A percentile compares a stretch with the other conserved stretches of the same genome.
These are phyloP conservation scores for Oligia latruncula DNA, from an alignment of 2,888 invertebrate species.

Conservation along the genomic window DNA sequence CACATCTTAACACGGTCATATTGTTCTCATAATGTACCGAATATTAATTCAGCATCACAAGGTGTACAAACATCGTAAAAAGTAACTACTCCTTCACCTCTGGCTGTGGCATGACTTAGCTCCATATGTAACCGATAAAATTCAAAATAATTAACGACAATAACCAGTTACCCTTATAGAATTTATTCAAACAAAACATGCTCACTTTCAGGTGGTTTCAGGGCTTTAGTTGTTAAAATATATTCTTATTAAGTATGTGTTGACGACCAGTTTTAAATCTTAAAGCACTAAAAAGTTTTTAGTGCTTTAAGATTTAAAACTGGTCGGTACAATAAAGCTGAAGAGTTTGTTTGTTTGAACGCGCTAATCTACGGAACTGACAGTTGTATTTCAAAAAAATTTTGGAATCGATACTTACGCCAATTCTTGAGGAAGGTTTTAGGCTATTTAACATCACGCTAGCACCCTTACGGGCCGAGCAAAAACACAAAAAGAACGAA, in stretches of 20 bases:
- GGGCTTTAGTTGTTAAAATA: slow-evolving; percentile 19
- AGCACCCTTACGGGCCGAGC: not conserved
- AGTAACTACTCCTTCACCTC: slow-evolving; percentile 57
- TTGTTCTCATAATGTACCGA: slow-evolving; percentile 59
- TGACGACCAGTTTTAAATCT: not conserved
- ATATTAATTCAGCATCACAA: slow-evolving; percentile 71
- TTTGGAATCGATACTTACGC: not conserved
- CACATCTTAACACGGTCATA: slow-evolving; percentile 29
- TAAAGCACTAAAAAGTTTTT: not conserved
- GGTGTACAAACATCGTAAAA: slow-evolving; percentile 85
- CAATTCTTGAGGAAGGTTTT: not conserved
- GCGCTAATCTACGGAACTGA: not conserved
- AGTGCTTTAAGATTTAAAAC: not conserved
- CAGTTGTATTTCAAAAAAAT: not conserved
- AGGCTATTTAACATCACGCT: not conserved
- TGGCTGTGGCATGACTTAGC: slow-evolving; percentile 68
- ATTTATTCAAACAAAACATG: slow-evolving; percentile 64
- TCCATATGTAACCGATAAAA: slow-evolving; percentile 82
- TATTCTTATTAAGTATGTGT: slow-evolving; percentile 1
- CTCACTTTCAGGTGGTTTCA: slow-evolving; percentile 27
- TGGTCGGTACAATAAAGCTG: not conserved
- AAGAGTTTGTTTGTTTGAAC: not conserved
- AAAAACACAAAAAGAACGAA: not conserved
- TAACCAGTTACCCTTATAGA: slow-evolving; percentile 47
- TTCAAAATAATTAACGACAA: slow-evolving; percentile 69